These are phyloP conservation scores for Trisateles emortualis DNA, from an alignment of 2,888 invertebrate species.

Conservation along the genomic window DNA sequence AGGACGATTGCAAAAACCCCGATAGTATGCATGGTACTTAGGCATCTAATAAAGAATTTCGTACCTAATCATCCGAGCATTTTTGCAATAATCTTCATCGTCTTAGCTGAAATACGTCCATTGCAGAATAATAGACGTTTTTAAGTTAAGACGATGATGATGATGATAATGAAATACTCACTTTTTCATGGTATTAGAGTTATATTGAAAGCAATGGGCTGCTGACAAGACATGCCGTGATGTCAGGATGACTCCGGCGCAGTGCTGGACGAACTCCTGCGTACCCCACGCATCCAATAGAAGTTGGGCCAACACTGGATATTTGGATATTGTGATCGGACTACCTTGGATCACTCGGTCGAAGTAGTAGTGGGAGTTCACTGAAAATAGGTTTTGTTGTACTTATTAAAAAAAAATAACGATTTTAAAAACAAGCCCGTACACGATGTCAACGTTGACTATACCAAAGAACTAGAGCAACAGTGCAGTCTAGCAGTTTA, in stretches of 20 bases:
- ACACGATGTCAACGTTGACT: too few species aligned
- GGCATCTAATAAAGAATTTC: too few species aligned
- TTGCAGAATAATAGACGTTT: too few species aligned
- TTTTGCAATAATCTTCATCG: too few species aligned
- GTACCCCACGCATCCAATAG: slow-evolving; percentile 74
- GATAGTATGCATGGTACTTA: too few species aligned
- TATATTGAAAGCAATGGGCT: slow-evolving; percentile 79
- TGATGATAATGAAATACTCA: slow-evolving; percentile 53
- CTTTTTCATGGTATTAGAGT: slow-evolving; percentile 69
- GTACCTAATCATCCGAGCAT: too few species aligned
- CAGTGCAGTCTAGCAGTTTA: too few species aligned
- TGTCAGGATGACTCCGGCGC: slow-evolving; percentile 78
- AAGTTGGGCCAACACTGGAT: slow-evolving; percentile 74
- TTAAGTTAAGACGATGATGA: too few species aligned
- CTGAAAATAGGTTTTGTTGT: slow-evolving; percentile 52
- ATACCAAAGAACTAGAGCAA: too few species aligned
- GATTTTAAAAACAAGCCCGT: too few species aligned
- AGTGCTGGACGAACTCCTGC: slow-evolving; percentile 71
- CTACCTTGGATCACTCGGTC: slow-evolving; percentile 74
- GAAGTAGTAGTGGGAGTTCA: slow-evolving; percentile 48
- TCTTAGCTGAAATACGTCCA: too few species aligned
- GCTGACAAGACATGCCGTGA: slow-evolving; percentile 75
- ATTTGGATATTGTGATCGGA: slow-evolving; percentile 70
- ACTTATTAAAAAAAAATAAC: neutral
- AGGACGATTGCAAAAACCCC: too few species aligned